Percentiles rank a stretch among this genome's conserved stretches.
Conservation (phyloP, 2,113 vertebrate genomes). For the Albula goreensis region DNA sequence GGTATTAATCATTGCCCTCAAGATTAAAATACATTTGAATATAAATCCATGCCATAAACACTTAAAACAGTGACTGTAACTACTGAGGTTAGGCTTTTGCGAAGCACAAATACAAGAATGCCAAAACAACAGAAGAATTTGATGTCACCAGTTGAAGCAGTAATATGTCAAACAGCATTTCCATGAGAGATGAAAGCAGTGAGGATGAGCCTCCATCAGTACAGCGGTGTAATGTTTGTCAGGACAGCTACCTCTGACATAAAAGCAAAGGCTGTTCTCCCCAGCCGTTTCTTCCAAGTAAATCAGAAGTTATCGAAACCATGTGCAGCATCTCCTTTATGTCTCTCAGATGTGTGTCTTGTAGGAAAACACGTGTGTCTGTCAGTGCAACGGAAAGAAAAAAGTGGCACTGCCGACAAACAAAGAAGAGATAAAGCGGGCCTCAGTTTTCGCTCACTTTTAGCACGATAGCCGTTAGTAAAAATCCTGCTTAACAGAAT, state of each 20-base stretch:
- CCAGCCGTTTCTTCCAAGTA: background rate
- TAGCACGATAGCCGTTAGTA: background rate
- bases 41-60: background rate
- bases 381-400: background rate
- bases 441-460: background rate
- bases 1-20: background rate
- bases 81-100: too few relatives aligned
- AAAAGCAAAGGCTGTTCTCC: background rate
- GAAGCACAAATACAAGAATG: too few relatives aligned
- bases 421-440: background rate
- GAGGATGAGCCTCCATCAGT: background rate
- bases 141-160: background rate
- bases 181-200: background rate
- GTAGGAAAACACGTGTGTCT: constrained; percentile 2
- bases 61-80: too few relatives aligned
- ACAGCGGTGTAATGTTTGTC: background rate
- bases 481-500: background rate
- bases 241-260: background rate
- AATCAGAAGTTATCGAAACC: constrained; percentile 11
- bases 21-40: background rate
- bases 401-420: background rate
- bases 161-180: background rate
- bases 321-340: background rate
- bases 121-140: background rate
- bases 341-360: background rate